A percentile compares a stretch with the other conserved stretches of the same genome.
These are phyloP conservation scores for Microctonus aethiopoides DNA, from an alignment of 2,888 invertebrate genomes.

Conservation along the genomic window DNA sequence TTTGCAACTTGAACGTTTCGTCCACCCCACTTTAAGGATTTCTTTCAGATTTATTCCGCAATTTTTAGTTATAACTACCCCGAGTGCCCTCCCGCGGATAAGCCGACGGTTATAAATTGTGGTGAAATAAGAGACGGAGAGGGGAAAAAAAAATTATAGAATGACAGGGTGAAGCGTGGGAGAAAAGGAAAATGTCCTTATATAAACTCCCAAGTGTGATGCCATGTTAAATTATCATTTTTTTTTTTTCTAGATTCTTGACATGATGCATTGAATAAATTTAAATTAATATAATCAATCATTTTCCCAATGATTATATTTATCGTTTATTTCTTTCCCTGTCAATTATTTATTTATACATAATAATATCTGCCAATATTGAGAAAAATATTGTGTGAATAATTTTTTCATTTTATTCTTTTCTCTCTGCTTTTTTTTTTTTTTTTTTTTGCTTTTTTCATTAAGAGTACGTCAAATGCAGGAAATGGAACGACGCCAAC, in stretches of 20 bases:
- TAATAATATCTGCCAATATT: slow-evolving; percentile 2
- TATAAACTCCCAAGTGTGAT: not conserved
- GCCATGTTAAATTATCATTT: not conserved
- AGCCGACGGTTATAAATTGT: slow-evolving; percentile 42
- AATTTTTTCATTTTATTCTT: not conserved
- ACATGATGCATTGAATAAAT: not conserved
- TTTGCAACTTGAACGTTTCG: not conserved
- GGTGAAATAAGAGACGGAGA: slow-evolving; percentile 20
- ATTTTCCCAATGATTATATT: not conserved
- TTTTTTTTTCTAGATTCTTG: not conserved
- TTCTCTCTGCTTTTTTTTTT: not conserved
- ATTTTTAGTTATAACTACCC: slow-evolving; percentile 42
- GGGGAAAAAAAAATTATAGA: not conserved
- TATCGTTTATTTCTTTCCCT: not conserved
- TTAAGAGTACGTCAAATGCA: slow-evolving; percentile 3
- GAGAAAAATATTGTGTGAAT: not conserved
- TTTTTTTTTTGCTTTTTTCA: slow-evolving; percentile 11
- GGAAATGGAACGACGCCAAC: slow-evolving; percentile 43
- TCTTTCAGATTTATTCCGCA: slow-evolving; percentile 44
- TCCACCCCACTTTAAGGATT: slow-evolving; percentile 36
- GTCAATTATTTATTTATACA: not conserved
- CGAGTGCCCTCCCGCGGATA: slow-evolving; percentile 35
- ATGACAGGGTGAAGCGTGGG: not conserved
- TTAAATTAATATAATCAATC: not conserved
- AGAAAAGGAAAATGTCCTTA: not conserved